Conservation (phyloP, 2,113 vertebrate species). For the Verasper variegatus region DNA sequence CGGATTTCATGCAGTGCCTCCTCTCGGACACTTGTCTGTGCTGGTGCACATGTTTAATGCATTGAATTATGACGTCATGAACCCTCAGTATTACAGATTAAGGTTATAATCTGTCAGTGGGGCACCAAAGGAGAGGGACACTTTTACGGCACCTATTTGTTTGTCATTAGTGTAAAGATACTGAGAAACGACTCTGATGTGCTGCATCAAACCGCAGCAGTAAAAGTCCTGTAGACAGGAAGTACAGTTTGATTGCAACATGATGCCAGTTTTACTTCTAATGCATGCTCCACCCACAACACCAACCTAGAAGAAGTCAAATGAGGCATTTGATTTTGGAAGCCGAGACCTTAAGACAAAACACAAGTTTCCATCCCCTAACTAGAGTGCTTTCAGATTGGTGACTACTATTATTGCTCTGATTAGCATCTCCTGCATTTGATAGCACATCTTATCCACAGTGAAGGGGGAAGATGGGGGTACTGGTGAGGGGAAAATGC, state of each 20-base stretch:
- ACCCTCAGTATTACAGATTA: conserved; percentile 38
- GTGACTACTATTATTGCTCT: conserved; percentile 48
- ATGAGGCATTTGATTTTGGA: conserved; percentile 34
- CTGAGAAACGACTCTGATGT: not conserved
- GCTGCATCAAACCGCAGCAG: not conserved
- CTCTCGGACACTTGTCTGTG: conserved; percentile 66
- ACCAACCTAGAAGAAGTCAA: conserved; percentile 30
- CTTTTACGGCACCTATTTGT: conserved; percentile 26
- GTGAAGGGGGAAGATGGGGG: conserved; percentile 55
- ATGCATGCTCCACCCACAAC: not conserved
- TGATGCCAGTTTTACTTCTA: conserved; percentile 4
- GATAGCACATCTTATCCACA: conserved; percentile 56
- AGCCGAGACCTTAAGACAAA: conserved; percentile 50
- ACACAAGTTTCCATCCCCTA: conserved; percentile 39
- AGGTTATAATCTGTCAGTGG: conserved; percentile 34
- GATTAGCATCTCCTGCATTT: conserved; percentile 61
- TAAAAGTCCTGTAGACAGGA: not conserved
- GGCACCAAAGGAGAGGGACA: conserved; percentile 13
- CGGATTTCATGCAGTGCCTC: conserved; percentile 37
- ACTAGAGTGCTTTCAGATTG: conserved; percentile 37
- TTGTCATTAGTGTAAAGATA: not conserved
- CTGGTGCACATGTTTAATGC: conserved; percentile 37
- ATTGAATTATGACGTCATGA: not conserved
- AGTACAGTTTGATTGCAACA: conserved; percentile 13
- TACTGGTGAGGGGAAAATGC: conserved; percentile 74